Evolutionary conservation across 2,113 vertebrate species (phyloP), one percentile per base, ranked within the genome.

Genomic region (Phalacrocorax pelagicus): DNA sequence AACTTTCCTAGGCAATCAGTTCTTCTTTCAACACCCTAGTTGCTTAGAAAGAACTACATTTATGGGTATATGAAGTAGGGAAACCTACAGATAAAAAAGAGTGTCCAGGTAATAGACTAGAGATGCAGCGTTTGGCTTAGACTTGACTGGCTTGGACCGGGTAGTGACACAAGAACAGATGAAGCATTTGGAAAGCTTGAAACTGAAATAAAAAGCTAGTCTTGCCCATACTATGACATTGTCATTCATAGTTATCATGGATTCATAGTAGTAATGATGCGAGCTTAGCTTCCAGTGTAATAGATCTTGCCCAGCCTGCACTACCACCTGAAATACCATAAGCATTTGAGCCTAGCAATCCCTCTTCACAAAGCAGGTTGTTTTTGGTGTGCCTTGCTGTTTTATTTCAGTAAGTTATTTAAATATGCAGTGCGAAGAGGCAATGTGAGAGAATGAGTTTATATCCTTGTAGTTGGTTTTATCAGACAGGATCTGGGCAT

Each of bases 381-480:
- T 0, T 89, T 93, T 80, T 88, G 20, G 19, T 71, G 40, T 52
- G 47, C 32, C n/a, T 92, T 65, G 32, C 26, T 87, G 40, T 9
- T 91, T 74, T 72, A 61, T 91, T 91, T 94, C 66, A 69, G 5
- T 75, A 87, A 89, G n/a, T 36, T 93, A 69, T 82, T 87, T 80
- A 95, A 96, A 87, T 58, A 80, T n/a, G 82, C 29, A 82, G 44
- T 65, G 36, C 1, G 7, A 96, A 94, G 54, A 88, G 20, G 12
- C 36, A 71, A 38, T 46, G n/a, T 34, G 34, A 36, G 70, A 95
- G 30, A 88, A 81, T 69, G 74, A 72, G 30, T 88, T 82, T 80
- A 61, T 91, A 85, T 66, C 11, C 57, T 88, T 91, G 54, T 34
- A 94, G 61, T 79, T 66, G 66, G 62, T 86, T 94, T 58, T 38